A percentile compares a stretch with the other conserved stretches of the same genome.
Evolutionary conservation across 2,797 vertebrate genomes (phyloP).

Genomic region (Peromyscus attwateri): DNA sequence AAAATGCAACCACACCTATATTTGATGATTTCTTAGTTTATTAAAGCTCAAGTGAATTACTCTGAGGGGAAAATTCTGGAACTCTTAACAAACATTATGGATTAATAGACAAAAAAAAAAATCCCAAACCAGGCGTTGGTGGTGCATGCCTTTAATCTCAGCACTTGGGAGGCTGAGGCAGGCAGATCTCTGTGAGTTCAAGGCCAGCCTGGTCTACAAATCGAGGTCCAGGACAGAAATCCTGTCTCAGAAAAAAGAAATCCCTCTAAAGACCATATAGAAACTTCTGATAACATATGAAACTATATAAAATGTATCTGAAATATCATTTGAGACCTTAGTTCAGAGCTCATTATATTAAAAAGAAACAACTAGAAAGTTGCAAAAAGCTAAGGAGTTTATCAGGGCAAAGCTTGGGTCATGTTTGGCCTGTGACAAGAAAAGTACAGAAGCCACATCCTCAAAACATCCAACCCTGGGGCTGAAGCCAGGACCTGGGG

Average conservation of each 20-base stretch:
- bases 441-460: not conserved
- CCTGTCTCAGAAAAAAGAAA: not conserved
- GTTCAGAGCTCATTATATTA: not conserved
- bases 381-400: not conserved
- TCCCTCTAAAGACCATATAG: not conserved
- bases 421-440: not conserved
- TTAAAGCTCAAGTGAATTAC: constrained; percentile 26
- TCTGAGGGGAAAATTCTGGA: not conserved
- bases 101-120: constrained; percentile 2
- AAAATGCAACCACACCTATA: not conserved
- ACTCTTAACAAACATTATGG: not conserved
- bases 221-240: no score
- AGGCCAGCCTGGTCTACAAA: no score
- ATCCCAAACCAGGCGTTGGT: no score
- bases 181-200: no score
- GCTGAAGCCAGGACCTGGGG: not conserved
- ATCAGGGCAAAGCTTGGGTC: not conserved
- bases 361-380: not conserved
- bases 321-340: constrained; percentile 34
- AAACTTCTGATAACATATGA: not conserved
- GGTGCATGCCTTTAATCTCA: no score
- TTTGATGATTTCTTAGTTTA: constrained; percentile 15
- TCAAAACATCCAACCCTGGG: not conserved
- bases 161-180: no score
- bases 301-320: not conserved